Evolutionary conservation across 2,888 invertebrate genomes (phyloP), one percentile per base, ranked within the genome.

Genomic region (Ochlodes sylvanus): DNA sequence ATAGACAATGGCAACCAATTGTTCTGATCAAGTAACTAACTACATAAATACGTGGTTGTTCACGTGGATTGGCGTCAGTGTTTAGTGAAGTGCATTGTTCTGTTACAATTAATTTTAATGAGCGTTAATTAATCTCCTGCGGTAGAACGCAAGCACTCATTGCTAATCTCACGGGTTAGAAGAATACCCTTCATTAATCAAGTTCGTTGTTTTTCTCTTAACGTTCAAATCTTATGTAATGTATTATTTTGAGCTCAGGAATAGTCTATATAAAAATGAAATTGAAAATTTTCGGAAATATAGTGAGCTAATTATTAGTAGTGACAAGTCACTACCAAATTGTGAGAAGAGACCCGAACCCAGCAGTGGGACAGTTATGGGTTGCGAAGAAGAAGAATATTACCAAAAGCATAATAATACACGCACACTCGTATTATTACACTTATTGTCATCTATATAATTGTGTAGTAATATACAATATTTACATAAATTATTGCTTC

Each of bases 81-180:
- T 9, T 10, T 2, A 19, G 50, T n/a, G 34, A 55, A 47, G 34
- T 47, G 50, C 21, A 21, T 64, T 57, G 47, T 64, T 50, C 50
- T 42, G 17, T 34, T 12, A 47, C 57, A 64, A 64, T 64, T 64
- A 15, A 54, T 65, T 47, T 65, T 65, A 47, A 65, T 65, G 57
- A 65, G 47, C 12, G 21, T 65, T 38, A 57, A 65, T 57, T 65
- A 38, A 47, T 64, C 56, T 47, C 38, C 38, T 38, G 47, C 38
- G 38, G 47, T 38, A 50, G 34, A 21, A 57, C 6, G 38, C 57
- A 21, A 65, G 34, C 21, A 32, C 38, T 65, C 38, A 65, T 50
- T 52, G 50, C 27, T 41, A 58, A 38, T 47, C 57, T 47, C 19
- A 38, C 38, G 50, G n/a, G 38, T 65, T 27, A 15, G 50, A 65